phyloP scores from a whole-genome alignment of 1,140 invertebrate species.

The Orchestia grillus region DNA sequence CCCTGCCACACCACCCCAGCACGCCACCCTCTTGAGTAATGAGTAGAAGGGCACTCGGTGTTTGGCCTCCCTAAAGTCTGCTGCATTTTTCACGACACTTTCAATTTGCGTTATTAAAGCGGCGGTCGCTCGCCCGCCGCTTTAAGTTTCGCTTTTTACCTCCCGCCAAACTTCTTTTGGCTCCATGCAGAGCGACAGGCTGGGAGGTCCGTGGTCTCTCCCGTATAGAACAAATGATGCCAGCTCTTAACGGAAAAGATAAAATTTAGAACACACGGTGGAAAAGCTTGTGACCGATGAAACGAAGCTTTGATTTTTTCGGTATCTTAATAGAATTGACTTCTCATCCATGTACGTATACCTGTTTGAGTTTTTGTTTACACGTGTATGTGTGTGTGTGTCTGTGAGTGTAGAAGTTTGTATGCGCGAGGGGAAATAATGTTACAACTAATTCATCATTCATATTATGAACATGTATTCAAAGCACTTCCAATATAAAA shows the following conservation, averaged over 20 bases:
- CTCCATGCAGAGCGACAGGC: background rate
- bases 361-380: background rate
- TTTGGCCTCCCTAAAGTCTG: slow-evolving; percentile 5
- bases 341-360: background rate
- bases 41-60: background rate
- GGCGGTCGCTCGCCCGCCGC: background rate
- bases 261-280: background rate
- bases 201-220: background rate
- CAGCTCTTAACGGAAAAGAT: background rate
- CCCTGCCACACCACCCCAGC: background rate
- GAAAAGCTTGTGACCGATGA: background rate
- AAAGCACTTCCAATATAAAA: too few species aligned
- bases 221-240: background rate
- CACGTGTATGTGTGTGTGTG: background rate
- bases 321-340: background rate
- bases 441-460: too few species aligned
- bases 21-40: background rate
- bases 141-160: background rate
- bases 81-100: slow-evolving; percentile 48
- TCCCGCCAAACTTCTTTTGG: background rate
- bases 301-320: background rate
- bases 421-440: too few species aligned
- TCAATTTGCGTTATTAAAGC: slow-evolving; percentile 37
- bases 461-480: too few species aligned
- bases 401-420: too few species aligned